phyloP scores from a whole-genome alignment of 2,797 vertebrate genomes.

The Bradypodion ventrale region DNA sequence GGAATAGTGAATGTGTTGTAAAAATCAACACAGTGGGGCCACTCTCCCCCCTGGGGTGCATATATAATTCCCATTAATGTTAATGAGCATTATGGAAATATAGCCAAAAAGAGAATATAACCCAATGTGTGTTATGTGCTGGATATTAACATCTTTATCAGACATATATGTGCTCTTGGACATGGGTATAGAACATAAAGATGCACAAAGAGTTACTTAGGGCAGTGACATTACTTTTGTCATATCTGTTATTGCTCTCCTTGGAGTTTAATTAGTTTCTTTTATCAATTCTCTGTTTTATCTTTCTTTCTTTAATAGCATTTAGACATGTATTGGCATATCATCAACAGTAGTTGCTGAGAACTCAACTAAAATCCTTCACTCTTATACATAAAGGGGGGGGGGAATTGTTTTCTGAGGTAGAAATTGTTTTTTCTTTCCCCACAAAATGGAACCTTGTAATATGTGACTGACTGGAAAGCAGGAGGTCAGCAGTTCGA shows the following conservation, averaged over 20 bases:
- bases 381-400: slow-evolving; percentile 1
- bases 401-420: slow-evolving; percentile 25
- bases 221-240: slow-evolving; percentile 41
- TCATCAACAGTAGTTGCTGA: slow-evolving; percentile 6
- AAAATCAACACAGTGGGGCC: slow-evolving; percentile 44
- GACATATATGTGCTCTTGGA: not conserved
- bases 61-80: slow-evolving; percentile 50
- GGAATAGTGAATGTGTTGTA: slow-evolving; percentile 51
- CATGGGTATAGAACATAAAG: not conserved
- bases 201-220: slow-evolving; percentile 15
- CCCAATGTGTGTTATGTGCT: not conserved
- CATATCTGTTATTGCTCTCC: slow-evolving; percentile 24
- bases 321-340: slow-evolving; percentile 1
- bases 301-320: not conserved
- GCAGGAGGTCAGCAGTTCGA: too few relatives aligned
- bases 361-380: not conserved
- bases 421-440: slow-evolving; percentile 20
- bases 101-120: slow-evolving; percentile 24
- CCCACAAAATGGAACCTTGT: slow-evolving; percentile 22
- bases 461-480: too few relatives aligned
- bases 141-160: not conserved
- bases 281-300: slow-evolving; percentile 23
- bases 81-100: slow-evolving; percentile 37
- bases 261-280: slow-evolving; percentile 29
- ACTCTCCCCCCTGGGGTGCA: slow-evolving; percentile 51